A percentile compares a stretch with the other conserved stretches of the same genome.
Evolutionary conservation across 2,797 vertebrate genomes (phyloP).

Genomic region (Erethizon dorsatum): DNA sequence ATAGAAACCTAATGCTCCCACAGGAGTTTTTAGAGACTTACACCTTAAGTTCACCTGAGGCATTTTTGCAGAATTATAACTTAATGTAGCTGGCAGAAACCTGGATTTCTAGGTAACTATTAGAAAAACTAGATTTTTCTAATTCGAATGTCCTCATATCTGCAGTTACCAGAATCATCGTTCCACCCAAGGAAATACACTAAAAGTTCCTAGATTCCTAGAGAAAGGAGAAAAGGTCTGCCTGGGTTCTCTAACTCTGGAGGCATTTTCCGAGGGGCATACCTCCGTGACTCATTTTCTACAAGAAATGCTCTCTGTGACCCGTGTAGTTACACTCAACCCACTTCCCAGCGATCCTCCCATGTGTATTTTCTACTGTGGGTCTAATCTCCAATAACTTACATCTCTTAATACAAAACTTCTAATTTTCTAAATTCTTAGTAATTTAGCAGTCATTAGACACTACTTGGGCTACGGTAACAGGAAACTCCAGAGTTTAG

Average conservation of each 20-base stretch:
- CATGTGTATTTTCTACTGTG: conserved; percentile 1
- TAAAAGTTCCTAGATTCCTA: conserved; percentile 34
- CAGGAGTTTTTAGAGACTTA: conserved; percentile 66
- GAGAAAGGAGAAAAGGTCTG: conserved; percentile 73
- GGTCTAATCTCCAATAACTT: conserved; percentile 61
- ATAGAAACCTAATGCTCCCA: conserved; percentile 70
- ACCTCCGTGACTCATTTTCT: conserved; percentile 24
- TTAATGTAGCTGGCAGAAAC: conserved; percentile 60
- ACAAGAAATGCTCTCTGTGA: conserved; percentile 36
- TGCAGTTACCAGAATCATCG: conserved; percentile 63
- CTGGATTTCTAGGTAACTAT: conserved; percentile 48
- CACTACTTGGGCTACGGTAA: conserved; percentile 11
- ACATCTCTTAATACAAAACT: conserved; percentile 65
- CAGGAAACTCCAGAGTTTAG: conserved; percentile 41
- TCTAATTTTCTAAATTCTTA: conserved; percentile 72
- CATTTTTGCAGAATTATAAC: conserved; percentile 72
- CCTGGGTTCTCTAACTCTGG: conserved; percentile 63
- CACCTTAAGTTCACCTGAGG: conserved; percentile 68
- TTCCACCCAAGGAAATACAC: conserved; percentile 60
- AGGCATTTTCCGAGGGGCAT: conserved; percentile 10
- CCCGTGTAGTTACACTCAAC: conserved; percentile 40
- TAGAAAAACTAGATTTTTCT: conserved; percentile 61
- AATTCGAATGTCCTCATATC: conserved; percentile 24
- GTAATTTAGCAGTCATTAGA: conserved; percentile 66
- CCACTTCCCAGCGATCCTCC: conserved; percentile 46